These are phyloP conservation scores for Philereme vetulata DNA, from an alignment of 2,888 invertebrate genomes.

Conservation along the genomic window DNA sequence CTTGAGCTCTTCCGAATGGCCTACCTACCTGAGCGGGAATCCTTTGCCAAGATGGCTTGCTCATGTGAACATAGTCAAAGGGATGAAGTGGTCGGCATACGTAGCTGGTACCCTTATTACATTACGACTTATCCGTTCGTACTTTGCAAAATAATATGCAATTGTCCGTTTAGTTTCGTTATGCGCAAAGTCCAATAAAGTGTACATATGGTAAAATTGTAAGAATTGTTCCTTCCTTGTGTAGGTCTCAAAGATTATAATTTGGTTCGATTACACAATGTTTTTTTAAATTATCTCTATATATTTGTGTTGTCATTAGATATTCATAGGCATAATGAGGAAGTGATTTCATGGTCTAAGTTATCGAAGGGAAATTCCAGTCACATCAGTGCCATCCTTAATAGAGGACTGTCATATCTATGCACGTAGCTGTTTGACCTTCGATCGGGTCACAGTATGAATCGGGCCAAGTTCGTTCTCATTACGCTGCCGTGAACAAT, in stretches of 20 bases:
- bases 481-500: constrained; percentile 12
- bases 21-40: constrained; percentile 46
- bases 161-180: background rate
- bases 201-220: constrained; percentile 3
- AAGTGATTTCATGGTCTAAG: constrained; percentile 11
- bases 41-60: constrained; percentile 50
- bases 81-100: constrained; percentile 49
- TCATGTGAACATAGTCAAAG: constrained; percentile 52
- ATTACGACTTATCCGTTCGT: constrained; percentile 31
- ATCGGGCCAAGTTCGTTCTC: constrained; percentile 36
- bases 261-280: constrained; percentile 7
- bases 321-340: constrained; percentile 2
- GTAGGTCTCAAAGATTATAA: background rate
- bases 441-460: constrained; percentile 21
- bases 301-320: background rate
- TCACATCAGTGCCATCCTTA: constrained; percentile 34
- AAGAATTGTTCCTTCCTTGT: background rate
- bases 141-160: constrained; percentile 18
- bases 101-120: constrained; percentile 50
- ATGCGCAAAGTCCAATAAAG: background rate
- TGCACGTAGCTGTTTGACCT: constrained; percentile 30
- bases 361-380: constrained; percentile 25
- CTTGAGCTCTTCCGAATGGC: constrained; percentile 48
- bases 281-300: constrained; percentile 6
- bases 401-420: constrained; percentile 36